Evolutionary conservation across 2,113 vertebrate species (phyloP).

Genomic region (Danionella cerebrum): DNA sequence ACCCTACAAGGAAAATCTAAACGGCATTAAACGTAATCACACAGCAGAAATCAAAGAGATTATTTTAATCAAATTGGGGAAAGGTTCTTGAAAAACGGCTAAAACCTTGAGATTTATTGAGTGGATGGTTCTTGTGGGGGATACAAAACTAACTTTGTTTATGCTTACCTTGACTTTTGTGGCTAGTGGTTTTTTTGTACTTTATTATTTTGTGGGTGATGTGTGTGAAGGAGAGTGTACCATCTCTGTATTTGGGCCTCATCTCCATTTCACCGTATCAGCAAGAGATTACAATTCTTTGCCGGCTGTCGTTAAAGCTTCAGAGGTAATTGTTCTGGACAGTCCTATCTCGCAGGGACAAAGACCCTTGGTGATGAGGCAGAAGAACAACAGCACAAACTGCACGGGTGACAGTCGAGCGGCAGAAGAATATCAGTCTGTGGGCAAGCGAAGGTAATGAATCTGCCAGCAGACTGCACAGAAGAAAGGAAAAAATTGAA

Average conservation of each 20-base stretch:
- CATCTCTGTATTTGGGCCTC: neutral
- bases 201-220: neutral
- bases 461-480: constrained; percentile 79
- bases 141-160: too few species aligned
- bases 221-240: neutral
- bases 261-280: constrained; percentile 40
- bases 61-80: too few species aligned
- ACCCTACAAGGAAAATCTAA: too few species aligned
- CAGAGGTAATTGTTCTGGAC: constrained; percentile 77
- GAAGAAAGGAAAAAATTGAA: constrained; percentile 61
- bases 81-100: too few species aligned
- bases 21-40: too few species aligned
- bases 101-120: too few species aligned
- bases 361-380: constrained; percentile 78
- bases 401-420: constrained; percentile 69
- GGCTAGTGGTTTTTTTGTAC: too few species aligned
- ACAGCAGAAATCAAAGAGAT: too few species aligned
- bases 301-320: constrained; percentile 69
- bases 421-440: constrained; percentile 59
- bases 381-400: constrained; percentile 58
- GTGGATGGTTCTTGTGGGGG: too few species aligned
- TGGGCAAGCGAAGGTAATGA: constrained; percentile 73
- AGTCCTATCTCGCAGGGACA: constrained; percentile 72
- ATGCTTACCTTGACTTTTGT: too few species aligned
- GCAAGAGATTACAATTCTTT: constrained; percentile 70